A percentile compares a stretch with the other conserved stretches of the same genome.
Evolutionary conservation across 2,888 invertebrate genomes (phyloP).

Genomic region (Ichneumon xanthorius): DNA sequence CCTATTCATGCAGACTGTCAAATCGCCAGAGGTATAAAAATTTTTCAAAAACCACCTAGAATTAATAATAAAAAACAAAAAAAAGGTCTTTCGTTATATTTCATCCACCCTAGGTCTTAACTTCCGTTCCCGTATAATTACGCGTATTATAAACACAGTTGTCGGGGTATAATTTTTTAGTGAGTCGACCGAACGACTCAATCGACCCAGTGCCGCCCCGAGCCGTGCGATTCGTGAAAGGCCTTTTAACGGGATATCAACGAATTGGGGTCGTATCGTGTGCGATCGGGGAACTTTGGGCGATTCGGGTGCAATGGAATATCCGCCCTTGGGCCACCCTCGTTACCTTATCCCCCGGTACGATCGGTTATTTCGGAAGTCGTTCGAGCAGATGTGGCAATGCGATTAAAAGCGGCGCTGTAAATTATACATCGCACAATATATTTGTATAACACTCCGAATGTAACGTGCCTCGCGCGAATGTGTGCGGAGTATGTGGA

Average conservation of each 20-base stretch:
- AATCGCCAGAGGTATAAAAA: neutral
- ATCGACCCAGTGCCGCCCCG: neutral
- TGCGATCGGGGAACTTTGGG: constrained; percentile 26
- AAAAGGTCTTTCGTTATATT: neutral
- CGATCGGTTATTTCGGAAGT: constrained; percentile 64
- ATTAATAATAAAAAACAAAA: neutral
- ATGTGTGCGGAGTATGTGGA: constrained; percentile 40
- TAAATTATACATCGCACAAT: constrained; percentile 6
- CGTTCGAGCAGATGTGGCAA: constrained; percentile 60
- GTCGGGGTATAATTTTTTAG: neutral
- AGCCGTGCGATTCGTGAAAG: constrained; percentile 37
- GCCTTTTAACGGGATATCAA: constrained; percentile 54
- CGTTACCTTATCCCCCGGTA: constrained; percentile 52
- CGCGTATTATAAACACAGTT: neutral
- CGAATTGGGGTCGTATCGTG: constrained; percentile 39
- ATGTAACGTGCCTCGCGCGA: neutral
- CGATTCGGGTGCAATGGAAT: constrained; percentile 44
- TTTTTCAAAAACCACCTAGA: neutral
- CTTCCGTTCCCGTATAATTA: neutral
- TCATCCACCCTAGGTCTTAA: neutral
- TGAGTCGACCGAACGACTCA: constrained; percentile 14
- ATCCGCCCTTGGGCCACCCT: constrained; percentile 56
- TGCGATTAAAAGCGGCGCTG: constrained; percentile 57
- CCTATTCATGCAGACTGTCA: neutral
- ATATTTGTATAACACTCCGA: neutral